Evolutionary conservation across 2,797 vertebrate genomes (phyloP).

Genomic region (Sebastolobus altivelis): DNA sequence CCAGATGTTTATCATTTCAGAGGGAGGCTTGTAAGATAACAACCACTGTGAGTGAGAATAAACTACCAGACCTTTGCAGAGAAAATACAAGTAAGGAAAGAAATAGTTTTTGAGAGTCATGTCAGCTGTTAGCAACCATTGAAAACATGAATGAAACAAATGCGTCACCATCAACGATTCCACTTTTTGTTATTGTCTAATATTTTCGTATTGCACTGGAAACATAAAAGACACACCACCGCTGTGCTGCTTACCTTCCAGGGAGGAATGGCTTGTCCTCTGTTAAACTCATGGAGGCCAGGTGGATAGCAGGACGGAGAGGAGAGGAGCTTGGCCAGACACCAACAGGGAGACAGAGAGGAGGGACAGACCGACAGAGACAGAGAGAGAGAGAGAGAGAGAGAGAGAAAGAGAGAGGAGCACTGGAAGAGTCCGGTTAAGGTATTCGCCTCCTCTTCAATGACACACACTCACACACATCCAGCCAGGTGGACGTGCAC

Average conservation of each 20-base stretch:
- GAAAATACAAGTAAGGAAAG: neutral
- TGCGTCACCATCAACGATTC: conserved; percentile 5
- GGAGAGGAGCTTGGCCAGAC: conserved; percentile 57
- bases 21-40: neutral
- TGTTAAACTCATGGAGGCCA: conserved; percentile 78
- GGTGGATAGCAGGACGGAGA: conserved; percentile 55
- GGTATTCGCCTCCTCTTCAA: conserved; percentile 42
- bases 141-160: conserved; percentile 18
- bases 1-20: conserved; percentile 17
- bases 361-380: neutral
- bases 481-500: conserved; percentile 46
- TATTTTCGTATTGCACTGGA: conserved; percentile 15
- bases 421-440: conserved; percentile 30
- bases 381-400: neutral
- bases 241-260: conserved; percentile 75
- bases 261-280: conserved; percentile 67
- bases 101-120: neutral
- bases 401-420: neutral
- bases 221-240: conserved; percentile 5
- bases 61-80: neutral
- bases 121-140: neutral
- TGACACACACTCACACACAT: conserved; percentile 32
- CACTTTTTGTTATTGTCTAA: conserved; percentile 14
- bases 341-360: conserved; percentile 22
- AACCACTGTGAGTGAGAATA: neutral